A percentile compares a stretch with the other conserved stretches of the same genome.
Conservation (phyloP, 2,113 vertebrate genomes). For the Tragelaphus buxtoni region DNA sequence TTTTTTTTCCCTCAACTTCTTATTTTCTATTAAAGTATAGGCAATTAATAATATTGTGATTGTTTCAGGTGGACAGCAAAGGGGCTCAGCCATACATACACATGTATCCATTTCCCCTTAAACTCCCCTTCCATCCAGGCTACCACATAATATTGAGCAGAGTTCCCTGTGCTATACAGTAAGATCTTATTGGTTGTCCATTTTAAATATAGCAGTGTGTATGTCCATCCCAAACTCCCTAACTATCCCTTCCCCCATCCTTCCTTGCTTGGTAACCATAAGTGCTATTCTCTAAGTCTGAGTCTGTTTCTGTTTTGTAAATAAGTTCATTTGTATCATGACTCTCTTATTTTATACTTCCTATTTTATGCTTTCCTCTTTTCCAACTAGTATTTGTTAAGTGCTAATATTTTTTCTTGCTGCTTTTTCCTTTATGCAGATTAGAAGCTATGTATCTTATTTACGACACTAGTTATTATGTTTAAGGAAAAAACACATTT, state of each 20-base stretch:
- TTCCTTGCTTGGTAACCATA: not conserved
- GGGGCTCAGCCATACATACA: not conserved
- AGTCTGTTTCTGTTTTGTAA: not conserved
- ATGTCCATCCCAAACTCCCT: not conserved
- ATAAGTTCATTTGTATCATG: not conserved
- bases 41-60: not conserved
- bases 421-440: not conserved
- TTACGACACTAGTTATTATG: not conserved
- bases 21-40: not conserved
- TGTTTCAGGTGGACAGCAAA: not conserved
- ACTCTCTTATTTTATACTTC: not conserved
- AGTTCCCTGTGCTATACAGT: not conserved
- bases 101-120: not conserved
- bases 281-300: not conserved
- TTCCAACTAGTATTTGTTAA: not conserved
- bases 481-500: not conserved
- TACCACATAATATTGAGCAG: not conserved
- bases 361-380: not conserved
- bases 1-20: not conserved
- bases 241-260: not conserved
- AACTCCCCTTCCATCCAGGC: not conserved
- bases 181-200: not conserved
- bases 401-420: not conserved
- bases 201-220: not conserved
- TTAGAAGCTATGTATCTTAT: not conserved